These are phyloP conservation scores for Margarornis squamiger DNA, from an alignment of 2,797 vertebrate species.

Conservation along the genomic window DNA sequence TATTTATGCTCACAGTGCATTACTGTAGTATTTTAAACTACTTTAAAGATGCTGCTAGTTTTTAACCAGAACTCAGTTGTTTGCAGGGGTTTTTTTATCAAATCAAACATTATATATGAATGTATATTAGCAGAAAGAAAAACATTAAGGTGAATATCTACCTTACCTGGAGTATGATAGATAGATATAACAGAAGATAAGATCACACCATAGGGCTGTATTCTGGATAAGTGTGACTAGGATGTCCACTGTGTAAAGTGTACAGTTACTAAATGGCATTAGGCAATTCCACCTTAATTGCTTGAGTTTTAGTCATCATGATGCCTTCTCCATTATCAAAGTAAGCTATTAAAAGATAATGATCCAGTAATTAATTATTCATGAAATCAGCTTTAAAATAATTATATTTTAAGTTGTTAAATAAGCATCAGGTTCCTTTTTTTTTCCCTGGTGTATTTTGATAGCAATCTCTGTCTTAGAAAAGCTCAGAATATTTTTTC, in stretches of 20 bases:
- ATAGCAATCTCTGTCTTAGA: not conserved
- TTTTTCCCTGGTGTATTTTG: not conserved
- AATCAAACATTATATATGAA: not conserved
- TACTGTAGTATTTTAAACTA: not conserved
- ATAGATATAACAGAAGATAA: not conserved
- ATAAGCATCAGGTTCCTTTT: not conserved
- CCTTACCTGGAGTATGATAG: not conserved
- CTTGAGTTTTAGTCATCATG: not conserved
- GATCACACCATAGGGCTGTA: not conserved
- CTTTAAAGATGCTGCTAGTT: not conserved
- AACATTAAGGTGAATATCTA: not conserved
- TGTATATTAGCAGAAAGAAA: not conserved
- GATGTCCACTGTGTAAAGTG: not conserved
- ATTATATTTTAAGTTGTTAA: conserved; percentile 3
- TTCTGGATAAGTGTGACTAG: not conserved
- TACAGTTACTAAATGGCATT: not conserved
- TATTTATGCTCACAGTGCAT: not conserved
- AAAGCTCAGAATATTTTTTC: not conserved
- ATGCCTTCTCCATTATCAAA: not conserved
- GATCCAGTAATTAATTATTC: not conserved
- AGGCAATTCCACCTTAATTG: not conserved
- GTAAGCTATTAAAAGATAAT: conserved; percentile 14
- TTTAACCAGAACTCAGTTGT: not conserved
- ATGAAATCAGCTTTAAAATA: conserved; percentile 3
- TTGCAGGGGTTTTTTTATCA: not conserved